Evolutionary conservation across 2,113 vertebrate genomes (phyloP).

Genomic region (Osmerus mordax): DNA sequence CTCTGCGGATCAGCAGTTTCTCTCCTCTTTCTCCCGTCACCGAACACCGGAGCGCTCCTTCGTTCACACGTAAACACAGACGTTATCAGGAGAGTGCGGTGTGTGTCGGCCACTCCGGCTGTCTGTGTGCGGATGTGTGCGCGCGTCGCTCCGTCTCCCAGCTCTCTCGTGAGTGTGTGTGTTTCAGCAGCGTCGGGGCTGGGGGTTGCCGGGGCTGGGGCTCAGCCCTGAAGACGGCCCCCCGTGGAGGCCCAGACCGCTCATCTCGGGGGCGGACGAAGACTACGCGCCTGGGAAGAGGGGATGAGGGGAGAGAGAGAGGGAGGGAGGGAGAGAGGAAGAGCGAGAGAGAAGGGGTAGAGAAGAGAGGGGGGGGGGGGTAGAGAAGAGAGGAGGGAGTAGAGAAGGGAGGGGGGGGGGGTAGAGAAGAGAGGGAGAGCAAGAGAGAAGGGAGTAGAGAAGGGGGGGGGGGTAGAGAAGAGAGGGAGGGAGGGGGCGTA

Average conservation of each 20-base stretch:
- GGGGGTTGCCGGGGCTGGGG: slow-evolving; percentile 27
- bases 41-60: slow-evolving; percentile 7
- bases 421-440: not conserved
- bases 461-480: not conserved
- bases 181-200: slow-evolving; percentile 16
- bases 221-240: slow-evolving; percentile 38
- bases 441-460: not conserved
- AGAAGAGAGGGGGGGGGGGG: not conserved
- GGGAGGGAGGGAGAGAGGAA: not conserved
- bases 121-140: not conserved
- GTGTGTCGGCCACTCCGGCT: not conserved
- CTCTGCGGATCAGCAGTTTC: slow-evolving; percentile 19
- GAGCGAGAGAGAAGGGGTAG: slow-evolving; percentile 5
- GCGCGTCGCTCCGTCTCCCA: not conserved
- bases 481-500: not conserved
- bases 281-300: slow-evolving; percentile 15
- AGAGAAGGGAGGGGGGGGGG: not conserved
- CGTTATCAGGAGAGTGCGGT: not conserved
- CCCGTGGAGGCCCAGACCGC: slow-evolving; percentile 27
- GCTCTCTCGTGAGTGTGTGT: not conserved
- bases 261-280: slow-evolving; percentile 33
- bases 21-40: slow-evolving; percentile 19
- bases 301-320: slow-evolving; percentile 9
- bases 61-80: slow-evolving; percentile 1
- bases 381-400: not conserved